phyloP scores from a whole-genome alignment of 2,797 vertebrate genomes.

The Tragelaphus oryx region DNA sequence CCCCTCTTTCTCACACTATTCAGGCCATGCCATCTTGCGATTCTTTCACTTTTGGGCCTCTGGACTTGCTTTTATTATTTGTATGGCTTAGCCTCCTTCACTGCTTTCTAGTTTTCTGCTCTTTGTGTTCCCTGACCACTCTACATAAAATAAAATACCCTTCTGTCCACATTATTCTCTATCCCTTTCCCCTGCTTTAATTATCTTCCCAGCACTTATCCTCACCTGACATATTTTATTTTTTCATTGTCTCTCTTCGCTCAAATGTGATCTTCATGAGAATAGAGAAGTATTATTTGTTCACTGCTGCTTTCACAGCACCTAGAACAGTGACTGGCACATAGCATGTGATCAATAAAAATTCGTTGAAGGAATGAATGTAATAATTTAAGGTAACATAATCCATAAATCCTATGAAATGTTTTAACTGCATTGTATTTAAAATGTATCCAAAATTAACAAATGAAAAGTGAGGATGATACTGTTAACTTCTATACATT shows the following conservation, averaged over 20 bases:
- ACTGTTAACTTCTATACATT: background rate
- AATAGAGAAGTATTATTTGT: slow-evolving; percentile 60
- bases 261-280: slow-evolving; percentile 63
- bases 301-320: slow-evolving; percentile 59
- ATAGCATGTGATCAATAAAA: slow-evolving; percentile 60
- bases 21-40: background rate
- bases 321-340: slow-evolving; percentile 57
- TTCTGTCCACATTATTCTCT: slow-evolving; percentile 12
- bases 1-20: background rate
- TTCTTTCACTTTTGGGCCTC: background rate
- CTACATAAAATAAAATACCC: background rate
- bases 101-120: background rate
- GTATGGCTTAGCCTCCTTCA: background rate
- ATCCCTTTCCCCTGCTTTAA: slow-evolving; percentile 26
- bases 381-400: slow-evolving; percentile 45
- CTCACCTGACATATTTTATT: slow-evolving; percentile 58
- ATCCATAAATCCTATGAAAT: slow-evolving; percentile 5
- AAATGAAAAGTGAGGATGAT: background rate
- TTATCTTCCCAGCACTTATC: slow-evolving; percentile 50
- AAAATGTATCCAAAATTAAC: slow-evolving; percentile 41
- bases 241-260: slow-evolving; percentile 56
- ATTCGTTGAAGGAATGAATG: slow-evolving; percentile 29
- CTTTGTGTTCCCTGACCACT: background rate
- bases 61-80: background rate
- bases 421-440: slow-evolving; percentile 19